Evolutionary conservation across 2,113 vertebrate species (phyloP).

Genomic region (Vidua macroura): DNA sequence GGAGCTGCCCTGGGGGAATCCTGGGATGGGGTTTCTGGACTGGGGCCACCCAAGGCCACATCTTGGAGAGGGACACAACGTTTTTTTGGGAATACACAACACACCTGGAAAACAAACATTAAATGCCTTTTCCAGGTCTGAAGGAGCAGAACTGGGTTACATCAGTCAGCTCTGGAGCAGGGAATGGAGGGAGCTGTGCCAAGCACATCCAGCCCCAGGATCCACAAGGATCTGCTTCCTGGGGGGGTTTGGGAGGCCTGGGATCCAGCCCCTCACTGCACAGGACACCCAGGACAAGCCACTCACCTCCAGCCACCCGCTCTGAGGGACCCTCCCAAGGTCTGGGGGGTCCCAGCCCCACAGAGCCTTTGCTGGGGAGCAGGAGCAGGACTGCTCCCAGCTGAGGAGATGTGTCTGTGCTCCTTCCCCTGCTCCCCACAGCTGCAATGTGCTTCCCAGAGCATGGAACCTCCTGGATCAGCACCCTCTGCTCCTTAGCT

Average conservation of each 20-base stretch:
- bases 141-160: neutral
- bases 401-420: neutral
- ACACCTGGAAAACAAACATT: neutral
- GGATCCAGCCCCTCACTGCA: neutral
- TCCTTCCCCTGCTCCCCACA: neutral
- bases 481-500: neutral
- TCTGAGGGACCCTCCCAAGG: neutral
- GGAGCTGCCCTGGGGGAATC: neutral
- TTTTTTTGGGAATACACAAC: neutral
- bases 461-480: neutral
- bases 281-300: neutral
- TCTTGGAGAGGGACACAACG: rapidly evolving
- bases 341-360: neutral
- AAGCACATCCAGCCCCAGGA: neutral
- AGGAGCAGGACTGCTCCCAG: neutral
- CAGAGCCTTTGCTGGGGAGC: neutral
- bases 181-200: neutral
- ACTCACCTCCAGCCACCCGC: neutral
- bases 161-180: neutral
- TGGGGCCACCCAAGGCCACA: neutral
- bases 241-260: neutral
- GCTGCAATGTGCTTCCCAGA: neutral
- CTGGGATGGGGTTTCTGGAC: neutral
- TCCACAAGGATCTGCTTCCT: neutral
- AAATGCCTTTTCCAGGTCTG: neutral